Base-by-base conservation (phyloP, 2,888 invertebrate genomes). In the Maniola hyperantus region DNA sequence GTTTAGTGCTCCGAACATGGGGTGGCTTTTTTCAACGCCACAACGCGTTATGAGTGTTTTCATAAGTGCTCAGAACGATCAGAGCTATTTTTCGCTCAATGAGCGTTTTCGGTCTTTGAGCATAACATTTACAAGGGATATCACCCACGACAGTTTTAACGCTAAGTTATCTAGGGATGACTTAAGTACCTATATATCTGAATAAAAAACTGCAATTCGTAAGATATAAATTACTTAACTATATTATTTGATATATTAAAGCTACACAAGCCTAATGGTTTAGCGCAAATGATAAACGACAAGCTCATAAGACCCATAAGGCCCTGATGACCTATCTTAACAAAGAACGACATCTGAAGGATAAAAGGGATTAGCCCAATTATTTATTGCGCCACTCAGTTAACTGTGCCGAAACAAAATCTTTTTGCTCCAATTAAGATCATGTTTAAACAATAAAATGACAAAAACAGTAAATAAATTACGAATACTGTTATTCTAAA, bases 371-470 rank as follows among this genome's bases (percentile, higher is more conserved):
- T 69, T 64, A 67, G 33, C 50, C 39, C 33, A 34, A 67, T 68
- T 68, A 68, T 68, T 68, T 65, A 68, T 66, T 58, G 66, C 55
- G 61, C 66, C 48, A 66, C 64, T 64, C 50, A 36, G 59, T 69
- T 60, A 50, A 67, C 55, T 51, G 42, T 64, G 36, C 51, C 54
- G 51, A 39, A 51, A 63, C 44, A 15, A 65, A 70, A 67, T 67
- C 55, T 67, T 69, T 71, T 46, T 36, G 58, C 50, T 50, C 54
- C 65, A 64, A 71, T 72, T 69, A 67, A 46, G 61, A 58, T 65
- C 60, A 60, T 64, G 55, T 67, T 48, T 50, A 60, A 13, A 48
- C 42, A 48, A 60, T n/a, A 64, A 20, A 64, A 67, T 67, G n/a
- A 46, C 5, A 46, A 46, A 46, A 36, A 36, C 36, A 36, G 36